These are phyloP conservation scores for Malacoraja senta DNA, from an alignment of 2,797 vertebrate genomes.

Conservation along the genomic window DNA sequence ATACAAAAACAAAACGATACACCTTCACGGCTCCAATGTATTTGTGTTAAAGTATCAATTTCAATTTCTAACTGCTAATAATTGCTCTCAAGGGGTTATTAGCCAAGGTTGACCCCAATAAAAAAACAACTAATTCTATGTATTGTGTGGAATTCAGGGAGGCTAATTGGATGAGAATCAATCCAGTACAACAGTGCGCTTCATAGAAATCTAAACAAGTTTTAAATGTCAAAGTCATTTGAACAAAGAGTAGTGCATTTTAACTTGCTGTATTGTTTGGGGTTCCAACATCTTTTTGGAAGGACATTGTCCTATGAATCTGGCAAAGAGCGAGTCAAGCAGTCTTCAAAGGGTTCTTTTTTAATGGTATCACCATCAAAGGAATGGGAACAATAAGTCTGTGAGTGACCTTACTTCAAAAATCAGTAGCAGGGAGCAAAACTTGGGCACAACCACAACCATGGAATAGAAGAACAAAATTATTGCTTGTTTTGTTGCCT, in stretches of 20 bases:
- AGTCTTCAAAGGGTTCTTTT: not conserved
- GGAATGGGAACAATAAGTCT: not conserved
- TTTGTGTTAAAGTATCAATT: not conserved
- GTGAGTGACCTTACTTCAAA: not conserved
- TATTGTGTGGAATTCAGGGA: not conserved
- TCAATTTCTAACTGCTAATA: not conserved
- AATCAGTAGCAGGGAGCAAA: not conserved
- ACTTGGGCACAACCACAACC: not conserved
- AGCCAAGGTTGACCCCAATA: no score
- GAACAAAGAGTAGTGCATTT: not conserved
- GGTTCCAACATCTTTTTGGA: not conserved
- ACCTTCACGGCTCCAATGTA: not conserved
- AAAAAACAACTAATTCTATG: not conserved
- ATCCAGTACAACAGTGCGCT: not conserved
- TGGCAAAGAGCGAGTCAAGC: not conserved
- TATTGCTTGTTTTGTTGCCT: not conserved
- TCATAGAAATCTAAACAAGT: not conserved
- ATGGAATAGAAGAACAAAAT: not conserved
- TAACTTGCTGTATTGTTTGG: not conserved
- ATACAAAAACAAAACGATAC: not conserved
- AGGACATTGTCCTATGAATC: not conserved
- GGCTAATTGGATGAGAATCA: not conserved
- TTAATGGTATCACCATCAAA: not conserved
- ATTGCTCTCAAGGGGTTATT: not conserved
- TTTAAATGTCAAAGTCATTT: not conserved